Evolutionary conservation across 2,888 invertebrate genomes (phyloP).

Genomic region (Caradrina clavipalpis): DNA sequence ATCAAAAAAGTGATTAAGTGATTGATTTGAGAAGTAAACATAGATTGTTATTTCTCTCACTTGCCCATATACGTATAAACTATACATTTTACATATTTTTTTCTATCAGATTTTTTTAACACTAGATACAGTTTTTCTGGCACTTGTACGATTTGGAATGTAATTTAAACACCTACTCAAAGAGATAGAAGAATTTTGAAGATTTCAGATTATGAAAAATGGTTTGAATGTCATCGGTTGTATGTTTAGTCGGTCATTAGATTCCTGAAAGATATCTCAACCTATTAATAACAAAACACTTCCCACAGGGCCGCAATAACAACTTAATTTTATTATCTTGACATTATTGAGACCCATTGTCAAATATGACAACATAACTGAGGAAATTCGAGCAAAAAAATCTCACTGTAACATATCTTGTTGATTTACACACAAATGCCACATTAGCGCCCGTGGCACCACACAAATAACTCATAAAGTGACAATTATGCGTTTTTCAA

Average conservation of each 20-base stretch:
- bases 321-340: constrained; percentile 15
- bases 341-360: constrained; percentile 32
- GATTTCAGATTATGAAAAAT: not conserved
- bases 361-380: constrained; percentile 42
- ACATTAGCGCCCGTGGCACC: constrained; percentile 74
- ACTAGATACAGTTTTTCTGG: no score
- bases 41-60: no score
- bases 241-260: not conserved
- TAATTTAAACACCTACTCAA: not conserved
- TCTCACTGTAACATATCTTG: constrained; percentile 54
- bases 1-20: no score
- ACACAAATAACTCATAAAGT: constrained; percentile 83
- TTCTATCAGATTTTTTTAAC: no score
- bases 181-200: not conserved
- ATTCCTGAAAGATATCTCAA: not conserved
- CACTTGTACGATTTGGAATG: not conserved
- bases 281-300: constrained; percentile 2
- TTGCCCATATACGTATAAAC: not conserved
- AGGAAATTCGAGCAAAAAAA: constrained; percentile 37
- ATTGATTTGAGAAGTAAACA: no score
- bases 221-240: not conserved
- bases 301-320: constrained; percentile 12
- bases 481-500: constrained; percentile 82
- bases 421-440: constrained; percentile 76
- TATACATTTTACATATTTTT: no score